phyloP scores from a whole-genome alignment of 2,888 invertebrate genomes.

The Pachymerium ferrugineum region DNA sequence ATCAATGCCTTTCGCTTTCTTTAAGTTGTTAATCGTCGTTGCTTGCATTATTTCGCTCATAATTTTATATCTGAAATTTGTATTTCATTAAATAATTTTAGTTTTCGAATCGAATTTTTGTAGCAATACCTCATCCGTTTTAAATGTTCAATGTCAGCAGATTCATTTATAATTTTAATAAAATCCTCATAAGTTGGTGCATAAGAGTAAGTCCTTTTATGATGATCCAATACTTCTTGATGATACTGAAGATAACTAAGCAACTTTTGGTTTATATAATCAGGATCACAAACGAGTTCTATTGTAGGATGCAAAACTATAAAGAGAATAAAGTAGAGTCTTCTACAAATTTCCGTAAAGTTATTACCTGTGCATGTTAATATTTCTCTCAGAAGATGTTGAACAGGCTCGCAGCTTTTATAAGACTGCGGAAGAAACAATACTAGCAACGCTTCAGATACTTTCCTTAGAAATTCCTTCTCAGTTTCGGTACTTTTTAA shows the following conservation, averaged over 20 bases:
- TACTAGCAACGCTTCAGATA: slow-evolving; percentile 75
- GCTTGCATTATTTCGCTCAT: slow-evolving; percentile 91
- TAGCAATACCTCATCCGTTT: slow-evolving; percentile 65
- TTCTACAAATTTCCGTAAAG: not conserved
- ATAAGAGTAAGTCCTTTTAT: slow-evolving; percentile 74
- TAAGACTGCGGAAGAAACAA: slow-evolving; percentile 76
- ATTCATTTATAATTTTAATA: slow-evolving; percentile 72
- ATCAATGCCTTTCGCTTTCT: slow-evolving; percentile 63
- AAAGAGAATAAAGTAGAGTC: slow-evolving; percentile 31
- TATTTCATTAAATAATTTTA: slow-evolving; percentile 8
- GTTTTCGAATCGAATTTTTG: too few species aligned
- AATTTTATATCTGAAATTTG: slow-evolving; percentile 63
- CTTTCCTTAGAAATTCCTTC: slow-evolving; percentile 69
- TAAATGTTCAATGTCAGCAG: slow-evolving; percentile 72
- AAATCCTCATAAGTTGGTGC: slow-evolving; percentile 87
- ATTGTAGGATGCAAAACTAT: slow-evolving; percentile 74
- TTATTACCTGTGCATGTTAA: slow-evolving; percentile 71
- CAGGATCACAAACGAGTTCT: slow-evolving; percentile 78
- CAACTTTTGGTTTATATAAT: slow-evolving; percentile 83
- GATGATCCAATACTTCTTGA: slow-evolving; percentile 60
- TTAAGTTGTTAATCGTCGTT: slow-evolving; percentile 81
- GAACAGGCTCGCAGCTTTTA: slow-evolving; percentile 63
- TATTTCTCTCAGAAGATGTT: slow-evolving; percentile 74
- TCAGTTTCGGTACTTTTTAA: slow-evolving; percentile 68
- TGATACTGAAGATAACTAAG: slow-evolving; percentile 76